Evolutionary conservation across 2,113 vertebrate genomes (phyloP).

Genomic region (Ochotona princeps): DNA sequence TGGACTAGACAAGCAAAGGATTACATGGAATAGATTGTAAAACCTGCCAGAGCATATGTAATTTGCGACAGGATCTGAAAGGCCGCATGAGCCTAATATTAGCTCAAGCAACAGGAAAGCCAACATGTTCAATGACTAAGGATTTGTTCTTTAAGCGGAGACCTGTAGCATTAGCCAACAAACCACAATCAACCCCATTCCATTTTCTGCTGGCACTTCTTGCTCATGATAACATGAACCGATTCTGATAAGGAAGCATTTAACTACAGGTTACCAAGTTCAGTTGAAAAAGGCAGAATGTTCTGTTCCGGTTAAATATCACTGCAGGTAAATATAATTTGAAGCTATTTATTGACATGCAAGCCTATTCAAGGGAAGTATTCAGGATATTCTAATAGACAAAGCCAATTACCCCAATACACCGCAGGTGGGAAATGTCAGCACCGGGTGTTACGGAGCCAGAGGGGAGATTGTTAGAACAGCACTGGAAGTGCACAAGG

Average conservation of each 20-base stretch:
- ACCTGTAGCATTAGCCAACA: not conserved
- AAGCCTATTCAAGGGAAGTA: conserved; percentile 60
- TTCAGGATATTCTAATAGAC: conserved; percentile 64
- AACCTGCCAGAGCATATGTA: conserved; percentile 8
- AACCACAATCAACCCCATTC: conserved; percentile 51
- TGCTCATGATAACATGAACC: conserved; percentile 25
- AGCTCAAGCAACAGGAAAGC: conserved; percentile 10
- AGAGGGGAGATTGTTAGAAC: not conserved
- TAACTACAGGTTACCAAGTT: conserved; percentile 30
- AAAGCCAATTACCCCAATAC: conserved; percentile 60
- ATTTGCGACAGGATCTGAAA: conserved; percentile 37
- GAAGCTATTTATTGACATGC: conserved; percentile 40
- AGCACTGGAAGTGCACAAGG: not conserved
- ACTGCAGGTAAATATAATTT: conserved; percentile 58
- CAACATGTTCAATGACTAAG: conserved; percentile 54
- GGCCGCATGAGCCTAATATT: not conserved
- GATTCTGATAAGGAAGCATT: conserved; percentile 36
- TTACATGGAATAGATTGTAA: not conserved
- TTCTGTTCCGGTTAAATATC: not conserved
- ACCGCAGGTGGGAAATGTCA: conserved; percentile 56
- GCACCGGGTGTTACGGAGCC: not conserved
- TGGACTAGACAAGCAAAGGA: not conserved
- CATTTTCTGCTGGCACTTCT: conserved; percentile 33
- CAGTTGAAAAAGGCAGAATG: conserved; percentile 38
- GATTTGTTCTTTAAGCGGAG: conserved; percentile 32